Base-by-base conservation (phyloP, 2,888 invertebrate genomes). In the Pachycephus smyrnensis region DNA sequence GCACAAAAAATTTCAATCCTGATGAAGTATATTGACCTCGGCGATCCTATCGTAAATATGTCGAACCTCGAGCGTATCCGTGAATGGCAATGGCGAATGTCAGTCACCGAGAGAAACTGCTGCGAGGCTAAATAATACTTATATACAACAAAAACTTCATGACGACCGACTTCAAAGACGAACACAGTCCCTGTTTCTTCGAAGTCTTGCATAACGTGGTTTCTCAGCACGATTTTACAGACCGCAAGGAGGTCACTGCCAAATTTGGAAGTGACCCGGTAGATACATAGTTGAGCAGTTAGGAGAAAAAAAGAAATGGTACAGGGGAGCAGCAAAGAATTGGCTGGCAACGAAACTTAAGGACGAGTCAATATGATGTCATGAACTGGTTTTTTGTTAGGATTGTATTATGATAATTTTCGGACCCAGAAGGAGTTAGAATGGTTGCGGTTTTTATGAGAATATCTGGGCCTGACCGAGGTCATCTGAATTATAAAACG, bases 401-500 rank as follows among this genome's bases (percentile, higher is more conserved):
- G 15, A 55, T 55, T 9, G 9, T 55, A 23, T 55, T 55, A 55
- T 55, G 55, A 23, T 55, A 55, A 55, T 55, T 55, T 55, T 23
- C 55, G 6, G 2, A 23, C 23, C 55, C 23, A 55, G 9, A 55
- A 23, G 23, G 55, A 23, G 23, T 23, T 55, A 15, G 55, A 55
- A 55, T 9, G 55, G 55, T 55, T 23, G 55, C 55, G 6, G 9
- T 23, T 55, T 23, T 55, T 55, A 23, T 55, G 9, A 55, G 55
- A 55, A 55, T 55, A 55, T 55, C 9, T 55, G 71, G 23, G 71
- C 31, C 71, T 31, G 71, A 71, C 71, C 71, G 71, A 71, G 71
- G 71, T 71, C 71, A 23, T 23, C 55, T 23, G 32, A 71, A 33
- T 71, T 71, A 32, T 71, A 71, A 31, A n/a, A 80, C 79, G 81